Conservation (phyloP, 2,888 invertebrate genomes). For the Chrysodeixis includens region DNA sequence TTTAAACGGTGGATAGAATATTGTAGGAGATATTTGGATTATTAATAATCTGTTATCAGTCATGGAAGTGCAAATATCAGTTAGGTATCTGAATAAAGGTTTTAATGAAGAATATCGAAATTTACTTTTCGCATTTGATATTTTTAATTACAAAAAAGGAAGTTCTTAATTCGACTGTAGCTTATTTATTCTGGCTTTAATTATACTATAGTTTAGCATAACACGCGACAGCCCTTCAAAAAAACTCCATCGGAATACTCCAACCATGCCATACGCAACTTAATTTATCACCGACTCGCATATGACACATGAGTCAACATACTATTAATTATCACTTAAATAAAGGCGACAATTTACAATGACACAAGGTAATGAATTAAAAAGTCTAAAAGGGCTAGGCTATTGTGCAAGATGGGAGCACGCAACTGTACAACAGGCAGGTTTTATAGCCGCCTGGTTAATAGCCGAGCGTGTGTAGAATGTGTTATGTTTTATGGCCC, state of each 20-base stretch:
- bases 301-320: not conserved
- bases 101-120: too few species aligned
- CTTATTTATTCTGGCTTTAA: not conserved
- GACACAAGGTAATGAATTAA: conserved; percentile 42
- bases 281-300: too few species aligned
- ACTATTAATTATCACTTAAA: conserved; percentile 18
- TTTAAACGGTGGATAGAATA: too few species aligned
- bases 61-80: too few species aligned
- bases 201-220: too few species aligned
- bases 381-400: conserved; percentile 29
- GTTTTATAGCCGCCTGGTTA: conserved; percentile 42
- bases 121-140: too few species aligned
- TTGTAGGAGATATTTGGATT: too few species aligned
- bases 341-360: conserved; percentile 44
- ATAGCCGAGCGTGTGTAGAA: conserved; percentile 46
- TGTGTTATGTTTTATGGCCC: conserved; percentile 50
- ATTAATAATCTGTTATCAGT: too few species aligned
- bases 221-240: not conserved
- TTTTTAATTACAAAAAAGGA: too few species aligned
- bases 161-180: too few species aligned
- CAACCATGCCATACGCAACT: too few species aligned
- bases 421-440: conserved; percentile 46
- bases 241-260: not conserved
- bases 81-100: too few species aligned
- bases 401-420: conserved; percentile 28